Base-by-base conservation (phyloP, 2,113 vertebrate genomes). In the Ascaphus truei region DNA sequence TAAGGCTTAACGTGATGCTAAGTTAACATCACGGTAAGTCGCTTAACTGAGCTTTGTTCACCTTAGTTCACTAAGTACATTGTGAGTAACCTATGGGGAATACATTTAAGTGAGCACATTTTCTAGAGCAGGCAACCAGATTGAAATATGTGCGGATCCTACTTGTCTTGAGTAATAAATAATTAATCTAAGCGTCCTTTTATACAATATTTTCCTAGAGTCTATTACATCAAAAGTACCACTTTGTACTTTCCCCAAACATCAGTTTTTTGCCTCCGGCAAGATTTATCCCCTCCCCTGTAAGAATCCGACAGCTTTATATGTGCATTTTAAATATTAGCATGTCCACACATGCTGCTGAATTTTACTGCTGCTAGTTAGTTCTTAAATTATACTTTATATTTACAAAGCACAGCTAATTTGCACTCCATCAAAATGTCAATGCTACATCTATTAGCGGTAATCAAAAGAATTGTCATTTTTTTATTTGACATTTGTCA, bases 291-390 rank as follows among this genome's bases (percentile, higher is more conserved):
- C 27, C 11, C 31, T 12, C 29, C 31, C 55, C 37, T 33, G 12
- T 20, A 58, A 25, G 39, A 50, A 58, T 58, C 15, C 22, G 9
- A 58, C 39, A 45, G 26, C 15, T 58, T 22, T 26, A 59, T 20
- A 9, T 34, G 41, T 25, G 39, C 55, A 29, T 51, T 61, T 16
- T 9, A 68, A 37, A 25, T 10, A 26, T 36, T 9, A 15, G 23
- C 66, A 48, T 23, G 66, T 29, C 7, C 26, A 11, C n/a, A 27
- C 55, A 50, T 50, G 66, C 43, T 47, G 3, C n/a, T 29, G 43
- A 33, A 7, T 5, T 61, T 69, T 51, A 61, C 47, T 41, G 34
- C 56, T 41, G n/a, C 10, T 41, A 66, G 43, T 65, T 31, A 66
- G 16, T 29, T 37, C 30, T 23, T 57, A 13, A 37, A 64, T 52